A percentile compares a stretch with the other conserved stretches of the same genome.
phyloP scores from a whole-genome alignment of 2,888 invertebrate species.

The Acrobasis repandana region DNA sequence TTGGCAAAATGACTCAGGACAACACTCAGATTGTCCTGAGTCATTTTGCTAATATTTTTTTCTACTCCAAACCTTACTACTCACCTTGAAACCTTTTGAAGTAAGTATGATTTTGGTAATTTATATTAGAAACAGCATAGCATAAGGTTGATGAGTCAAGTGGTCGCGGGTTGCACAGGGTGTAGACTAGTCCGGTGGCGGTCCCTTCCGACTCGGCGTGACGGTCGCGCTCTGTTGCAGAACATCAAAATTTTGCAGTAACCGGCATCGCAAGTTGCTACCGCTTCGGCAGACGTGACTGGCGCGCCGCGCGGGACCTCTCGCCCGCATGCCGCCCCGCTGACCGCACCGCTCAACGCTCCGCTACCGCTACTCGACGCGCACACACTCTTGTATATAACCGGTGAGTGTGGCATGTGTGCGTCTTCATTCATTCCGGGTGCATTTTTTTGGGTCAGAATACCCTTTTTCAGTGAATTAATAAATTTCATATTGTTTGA shows the following conservation, averaged over 20 bases:
- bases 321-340: constrained; percentile 47
- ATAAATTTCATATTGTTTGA: too few relatives aligned
- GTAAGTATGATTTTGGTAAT: not conserved
- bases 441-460: too few relatives aligned
- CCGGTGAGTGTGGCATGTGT: constrained; percentile 16
- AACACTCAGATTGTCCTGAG: too few relatives aligned
- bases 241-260: constrained; percentile 93
- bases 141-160: not conserved
- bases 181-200: constrained; percentile 16
- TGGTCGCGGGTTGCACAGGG: constrained; percentile 19
- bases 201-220: constrained; percentile 7
- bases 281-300: constrained; percentile 99
- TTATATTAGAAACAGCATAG: not conserved
- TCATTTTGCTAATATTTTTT: too few relatives aligned
- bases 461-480: too few relatives aligned
- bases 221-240: constrained; percentile 43
- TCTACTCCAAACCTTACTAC: too few relatives aligned
- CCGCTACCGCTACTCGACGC: constrained; percentile 25
- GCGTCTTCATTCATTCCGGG: not conserved
- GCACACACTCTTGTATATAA: constrained; percentile 26
- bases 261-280: constrained; percentile 98
- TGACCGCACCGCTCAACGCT: constrained; percentile 31
- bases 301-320: constrained; percentile 76
- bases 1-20: too few relatives aligned
- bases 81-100: not conserved